Percentiles rank a stretch among this genome's conserved stretches.
Evolutionary conservation across 2,113 vertebrate species (phyloP).

Genomic region (Pica pica): DNA sequence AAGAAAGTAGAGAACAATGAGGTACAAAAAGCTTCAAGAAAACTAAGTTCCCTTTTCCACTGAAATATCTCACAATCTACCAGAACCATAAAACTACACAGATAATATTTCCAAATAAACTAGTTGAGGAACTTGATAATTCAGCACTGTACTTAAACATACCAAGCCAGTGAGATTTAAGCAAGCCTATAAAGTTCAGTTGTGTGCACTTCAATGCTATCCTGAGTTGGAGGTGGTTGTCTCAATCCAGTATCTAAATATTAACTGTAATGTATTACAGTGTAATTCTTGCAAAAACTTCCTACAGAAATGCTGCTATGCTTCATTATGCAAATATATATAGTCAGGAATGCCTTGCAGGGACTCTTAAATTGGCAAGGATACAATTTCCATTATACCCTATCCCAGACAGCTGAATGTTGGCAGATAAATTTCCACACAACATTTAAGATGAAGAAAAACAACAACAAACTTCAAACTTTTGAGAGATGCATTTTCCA

Average conservation of each 20-base stretch:
- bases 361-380: slow-evolving; percentile 41
- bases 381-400: slow-evolving; percentile 38
- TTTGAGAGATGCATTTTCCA: not conserved
- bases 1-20: not conserved
- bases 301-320: not conserved
- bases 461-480: slow-evolving; percentile 43
- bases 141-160: not conserved
- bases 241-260: not conserved
- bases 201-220: not conserved
- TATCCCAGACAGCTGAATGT: slow-evolving; percentile 14
- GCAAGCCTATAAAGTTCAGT: not conserved
- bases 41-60: not conserved
- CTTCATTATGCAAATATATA: slow-evolving; percentile 46
- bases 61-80: not conserved
- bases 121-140: not conserved
- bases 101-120: not conserved
- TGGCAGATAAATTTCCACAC: slow-evolving; percentile 54
- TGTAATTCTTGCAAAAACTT: slow-evolving; percentile 26
- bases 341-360: slow-evolving; percentile 35
- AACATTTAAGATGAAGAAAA: slow-evolving; percentile 34
- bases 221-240: not conserved
- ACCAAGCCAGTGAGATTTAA: not conserved
- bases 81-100: not conserved
- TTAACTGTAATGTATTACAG: not conserved
- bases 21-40: not conserved